A percentile compares a stretch with the other conserved stretches of the same genome.
phyloP scores from a whole-genome alignment of 2,797 vertebrate species.

The Mico argentatus region DNA sequence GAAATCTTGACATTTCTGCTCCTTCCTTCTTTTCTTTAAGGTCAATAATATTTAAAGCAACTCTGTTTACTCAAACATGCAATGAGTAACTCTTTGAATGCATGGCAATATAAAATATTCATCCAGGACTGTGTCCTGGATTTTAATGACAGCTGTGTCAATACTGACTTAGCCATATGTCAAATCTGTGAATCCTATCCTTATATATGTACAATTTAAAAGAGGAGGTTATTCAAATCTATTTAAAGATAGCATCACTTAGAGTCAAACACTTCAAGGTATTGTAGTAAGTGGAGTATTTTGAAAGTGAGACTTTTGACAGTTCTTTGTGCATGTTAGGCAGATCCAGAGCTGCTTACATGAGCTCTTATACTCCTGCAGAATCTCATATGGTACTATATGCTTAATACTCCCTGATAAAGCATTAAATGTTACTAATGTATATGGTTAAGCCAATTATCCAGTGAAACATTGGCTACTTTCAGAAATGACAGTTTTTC shows the following conservation, averaged over 20 bases:
- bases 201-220: neutral
- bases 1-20: constrained; percentile 49
- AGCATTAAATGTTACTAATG: neutral
- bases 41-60: constrained; percentile 28
- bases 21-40: neutral
- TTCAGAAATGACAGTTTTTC: neutral
- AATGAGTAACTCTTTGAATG: constrained; percentile 41
- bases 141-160: constrained; percentile 63
- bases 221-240: neutral
- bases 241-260: constrained; percentile 25
- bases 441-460: neutral
- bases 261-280: neutral
- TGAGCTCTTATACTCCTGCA: neutral
- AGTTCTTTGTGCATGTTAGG: neutral
- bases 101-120: neutral
- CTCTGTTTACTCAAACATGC: constrained; percentile 6
- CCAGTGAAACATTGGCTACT: neutral
- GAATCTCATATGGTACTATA: neutral
- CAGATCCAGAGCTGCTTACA: neutral
- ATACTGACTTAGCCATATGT: constrained; percentile 47
- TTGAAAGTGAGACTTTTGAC: neutral
- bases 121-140: constrained; percentile 50
- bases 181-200: constrained; percentile 13
- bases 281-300: neutral
- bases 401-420: neutral